These are phyloP conservation scores for Hystrix brachyura DNA, from an alignment of 2,113 vertebrate genomes.

Conservation along the genomic window DNA sequence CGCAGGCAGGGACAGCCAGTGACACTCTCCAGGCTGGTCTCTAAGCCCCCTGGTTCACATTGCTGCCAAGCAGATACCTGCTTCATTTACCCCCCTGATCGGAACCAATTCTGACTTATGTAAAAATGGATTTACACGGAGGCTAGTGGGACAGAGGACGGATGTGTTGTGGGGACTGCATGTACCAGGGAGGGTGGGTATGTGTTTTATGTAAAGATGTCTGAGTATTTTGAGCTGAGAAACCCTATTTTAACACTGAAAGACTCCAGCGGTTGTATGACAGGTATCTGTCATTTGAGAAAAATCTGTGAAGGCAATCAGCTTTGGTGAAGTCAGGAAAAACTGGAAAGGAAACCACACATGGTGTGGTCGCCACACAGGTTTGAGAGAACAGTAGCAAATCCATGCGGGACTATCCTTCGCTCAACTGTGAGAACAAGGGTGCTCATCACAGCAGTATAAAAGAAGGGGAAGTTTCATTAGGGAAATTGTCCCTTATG, in stretches of 20 bases:
- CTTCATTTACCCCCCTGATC: neutral
- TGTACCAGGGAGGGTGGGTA: no score
- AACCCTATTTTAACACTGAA: neutral
- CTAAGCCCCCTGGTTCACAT: neutral
- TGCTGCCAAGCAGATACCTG: conserved; percentile 25
- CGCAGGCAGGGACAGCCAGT: neutral
- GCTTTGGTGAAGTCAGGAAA: neutral
- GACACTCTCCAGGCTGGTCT: neutral
- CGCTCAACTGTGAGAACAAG: neutral
- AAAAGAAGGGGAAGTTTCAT: neutral
- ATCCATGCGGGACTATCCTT: neutral
- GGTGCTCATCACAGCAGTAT: neutral
- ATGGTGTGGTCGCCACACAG: neutral
- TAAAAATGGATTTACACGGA: conserved; percentile 45
- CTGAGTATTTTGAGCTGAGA: neutral
- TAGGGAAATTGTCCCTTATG: neutral
- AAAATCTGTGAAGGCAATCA: neutral
- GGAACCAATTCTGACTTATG: conserved; percentile 33
- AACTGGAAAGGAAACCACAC: neutral
- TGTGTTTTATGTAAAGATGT: no score
- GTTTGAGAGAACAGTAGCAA: neutral
- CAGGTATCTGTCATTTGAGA: neutral
- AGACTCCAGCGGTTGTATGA: neutral
- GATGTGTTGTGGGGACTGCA: neutral
- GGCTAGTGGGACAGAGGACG: neutral